Conservation (phyloP, 2,113 vertebrate genomes). For the Chitala chitala region DNA sequence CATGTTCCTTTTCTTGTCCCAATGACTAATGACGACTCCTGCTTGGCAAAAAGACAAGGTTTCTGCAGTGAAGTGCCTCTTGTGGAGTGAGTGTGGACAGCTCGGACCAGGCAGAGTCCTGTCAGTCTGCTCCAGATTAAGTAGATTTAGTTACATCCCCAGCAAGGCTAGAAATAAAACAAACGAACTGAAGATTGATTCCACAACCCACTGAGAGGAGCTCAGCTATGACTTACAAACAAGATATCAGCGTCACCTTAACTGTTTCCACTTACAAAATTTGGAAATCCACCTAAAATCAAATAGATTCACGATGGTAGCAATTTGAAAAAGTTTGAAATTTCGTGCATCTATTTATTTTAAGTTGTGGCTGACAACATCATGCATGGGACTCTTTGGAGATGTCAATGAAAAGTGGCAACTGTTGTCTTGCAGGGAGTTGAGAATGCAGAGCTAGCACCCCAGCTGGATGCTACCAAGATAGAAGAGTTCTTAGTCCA, state of each 20-base stretch:
- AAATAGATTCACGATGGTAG: too few relatives aligned
- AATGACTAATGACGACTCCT: slow-evolving; percentile 12
- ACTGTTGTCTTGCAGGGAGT: slow-evolving; percentile 15
- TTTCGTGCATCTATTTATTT: too few relatives aligned
- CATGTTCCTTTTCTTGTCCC: neutral
- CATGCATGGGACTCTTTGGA: too few relatives aligned
- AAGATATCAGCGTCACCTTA: too few relatives aligned
- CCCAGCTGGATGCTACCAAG: slow-evolving; percentile 3
- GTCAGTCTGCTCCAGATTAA: neutral
- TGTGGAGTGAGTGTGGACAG: neutral
- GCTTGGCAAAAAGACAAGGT: slow-evolving; percentile 24
- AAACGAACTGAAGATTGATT: slow-evolving; percentile 24
- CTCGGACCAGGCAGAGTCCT: neutral
- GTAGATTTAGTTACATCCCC: slow-evolving; percentile 17
- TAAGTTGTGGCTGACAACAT: too few relatives aligned
- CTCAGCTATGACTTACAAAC: too few relatives aligned
- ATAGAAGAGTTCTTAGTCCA: slow-evolving; percentile 54
- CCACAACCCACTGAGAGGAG: too few relatives aligned
- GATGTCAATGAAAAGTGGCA: too few relatives aligned
- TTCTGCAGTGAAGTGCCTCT: rapidly evolving
- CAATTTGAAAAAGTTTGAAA: too few relatives aligned
- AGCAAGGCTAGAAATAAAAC: neutral
- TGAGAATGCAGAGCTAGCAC: rapidly evolving
- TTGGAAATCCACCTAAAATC: too few relatives aligned
- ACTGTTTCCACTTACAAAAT: too few relatives aligned